Conservation (phyloP, 2,888 invertebrate genomes). For the Cryptophagus acutangulus region DNA sequence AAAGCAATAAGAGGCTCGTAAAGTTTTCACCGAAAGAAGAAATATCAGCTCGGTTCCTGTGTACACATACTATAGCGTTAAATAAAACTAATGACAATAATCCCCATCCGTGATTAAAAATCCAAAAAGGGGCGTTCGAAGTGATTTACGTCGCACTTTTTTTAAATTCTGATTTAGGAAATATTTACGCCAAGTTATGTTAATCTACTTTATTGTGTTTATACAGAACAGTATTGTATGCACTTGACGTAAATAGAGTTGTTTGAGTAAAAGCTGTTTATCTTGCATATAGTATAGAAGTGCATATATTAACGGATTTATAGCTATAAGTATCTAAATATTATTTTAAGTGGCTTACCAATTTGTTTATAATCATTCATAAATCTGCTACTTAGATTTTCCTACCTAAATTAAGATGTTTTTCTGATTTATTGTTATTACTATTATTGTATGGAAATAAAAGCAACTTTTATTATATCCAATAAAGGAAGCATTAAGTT, state of each 20-base stretch:
- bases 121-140: conserved; percentile 11
- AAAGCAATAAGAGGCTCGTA: too few relatives aligned
- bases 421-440: not conserved
- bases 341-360: conserved; percentile 28
- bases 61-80: too few relatives aligned
- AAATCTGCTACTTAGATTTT: conserved; percentile 9
- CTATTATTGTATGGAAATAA: too few relatives aligned
- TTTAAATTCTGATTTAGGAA: conserved; percentile 32
- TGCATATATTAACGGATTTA: conserved; percentile 20
- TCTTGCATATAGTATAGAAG: conserved; percentile 16
- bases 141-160: conserved; percentile 23
- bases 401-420: not conserved
- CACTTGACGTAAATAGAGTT: conserved; percentile 29
- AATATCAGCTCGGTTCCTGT: too few relatives aligned
- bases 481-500: too few relatives aligned
- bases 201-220: conserved; percentile 31
- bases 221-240: conserved; percentile 21
- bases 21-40: too few relatives aligned
- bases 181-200: conserved; percentile 27
- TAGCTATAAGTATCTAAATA: conserved; percentile 27
- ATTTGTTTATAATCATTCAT: conserved; percentile 28
- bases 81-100: conserved; percentile 24
- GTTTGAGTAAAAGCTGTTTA: conserved; percentile 27
- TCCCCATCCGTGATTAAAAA: too few relatives aligned
- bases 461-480: too few relatives aligned